Evolutionary conservation across 2,113 vertebrate species (phyloP).

Genomic region (Potamarius usumacintae): DNA sequence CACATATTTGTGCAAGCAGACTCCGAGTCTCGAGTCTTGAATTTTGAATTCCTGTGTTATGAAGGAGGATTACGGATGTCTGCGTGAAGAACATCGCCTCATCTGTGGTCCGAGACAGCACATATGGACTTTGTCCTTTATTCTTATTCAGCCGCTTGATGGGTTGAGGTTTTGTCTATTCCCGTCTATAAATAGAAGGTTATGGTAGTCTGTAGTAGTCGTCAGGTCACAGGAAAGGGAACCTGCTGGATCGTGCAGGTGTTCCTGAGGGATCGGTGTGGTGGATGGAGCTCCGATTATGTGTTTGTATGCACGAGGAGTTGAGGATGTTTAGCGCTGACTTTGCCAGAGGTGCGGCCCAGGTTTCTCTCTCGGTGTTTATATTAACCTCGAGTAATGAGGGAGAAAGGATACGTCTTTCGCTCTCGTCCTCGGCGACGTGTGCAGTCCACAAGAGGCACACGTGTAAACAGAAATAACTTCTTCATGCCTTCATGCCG

Average conservation of each 20-base stretch:
- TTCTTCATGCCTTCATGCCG: not conserved
- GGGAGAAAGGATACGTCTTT: constrained; percentile 31
- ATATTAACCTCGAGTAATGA: constrained; percentile 44
- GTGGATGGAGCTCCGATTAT: constrained; percentile 49
- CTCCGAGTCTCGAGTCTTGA: not conserved
- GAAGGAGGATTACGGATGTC: constrained; percentile 71
- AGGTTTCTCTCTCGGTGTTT: constrained; percentile 37
- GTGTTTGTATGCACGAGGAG: constrained; percentile 74
- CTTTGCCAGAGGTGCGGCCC: constrained; percentile 32
- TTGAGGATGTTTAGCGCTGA: constrained; percentile 71
- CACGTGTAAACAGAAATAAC: constrained; percentile 40
- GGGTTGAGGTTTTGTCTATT: constrained; percentile 50
- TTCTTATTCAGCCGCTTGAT: constrained; percentile 64
- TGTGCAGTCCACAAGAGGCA: constrained; percentile 37
- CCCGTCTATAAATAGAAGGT: constrained; percentile 52
- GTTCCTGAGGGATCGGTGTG: constrained; percentile 58
- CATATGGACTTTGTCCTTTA: constrained; percentile 67
- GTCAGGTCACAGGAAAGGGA: constrained; percentile 32
- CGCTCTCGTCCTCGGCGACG: constrained; percentile 22
- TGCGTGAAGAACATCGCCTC: constrained; percentile 54
- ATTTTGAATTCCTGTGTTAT: constrained; percentile 60
- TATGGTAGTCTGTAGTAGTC: constrained; percentile 5
- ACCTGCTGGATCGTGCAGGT: constrained; percentile 65
- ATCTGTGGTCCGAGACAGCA: constrained; percentile 52
- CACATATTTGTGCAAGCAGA: not conserved